Conservation (phyloP, 2,113 vertebrate species). For the Erythrocercus mccallii region DNA sequence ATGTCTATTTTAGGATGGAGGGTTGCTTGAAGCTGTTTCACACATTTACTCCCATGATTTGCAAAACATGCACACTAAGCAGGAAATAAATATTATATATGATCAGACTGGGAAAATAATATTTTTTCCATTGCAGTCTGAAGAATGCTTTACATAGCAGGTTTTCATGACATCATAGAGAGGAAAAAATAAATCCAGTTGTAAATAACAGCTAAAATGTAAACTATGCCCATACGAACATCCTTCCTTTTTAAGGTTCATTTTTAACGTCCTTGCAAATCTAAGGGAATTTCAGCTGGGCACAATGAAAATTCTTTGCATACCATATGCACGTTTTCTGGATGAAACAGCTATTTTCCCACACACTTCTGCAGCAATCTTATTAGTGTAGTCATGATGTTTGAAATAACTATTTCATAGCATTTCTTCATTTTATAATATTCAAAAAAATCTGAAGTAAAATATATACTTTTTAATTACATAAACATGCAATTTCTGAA, state of each 20-base stretch:
- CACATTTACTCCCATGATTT: not conserved
- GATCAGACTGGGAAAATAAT: not conserved
- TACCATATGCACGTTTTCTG: slow-evolving; percentile 40
- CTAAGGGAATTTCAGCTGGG: slow-evolving; percentile 46
- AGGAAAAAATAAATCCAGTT: slow-evolving; percentile 56
- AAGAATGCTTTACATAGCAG: slow-evolving; percentile 28
- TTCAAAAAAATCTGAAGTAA: not conserved
- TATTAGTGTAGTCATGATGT: not conserved
- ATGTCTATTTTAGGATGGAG: not conserved
- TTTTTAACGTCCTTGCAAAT: slow-evolving; percentile 15
- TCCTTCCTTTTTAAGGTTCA: slow-evolving; percentile 44
- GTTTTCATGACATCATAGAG: slow-evolving; percentile 9
- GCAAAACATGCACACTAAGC: not conserved
- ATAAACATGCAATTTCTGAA: not conserved
- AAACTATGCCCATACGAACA: slow-evolving; percentile 22
- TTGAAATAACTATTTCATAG: not conserved
- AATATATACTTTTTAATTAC: not conserved
- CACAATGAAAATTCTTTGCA: slow-evolving; percentile 63
- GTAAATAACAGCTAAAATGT: slow-evolving; percentile 39
- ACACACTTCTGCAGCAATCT: not conserved
- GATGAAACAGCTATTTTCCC: slow-evolving; percentile 53
- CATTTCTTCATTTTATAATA: not conserved
- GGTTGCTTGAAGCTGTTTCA: not conserved
- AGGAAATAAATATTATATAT: not conserved
- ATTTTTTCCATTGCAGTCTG: not conserved